Base-by-base conservation (phyloP, 1,140 invertebrate species). In the Dreissena rostriformis region DNA sequence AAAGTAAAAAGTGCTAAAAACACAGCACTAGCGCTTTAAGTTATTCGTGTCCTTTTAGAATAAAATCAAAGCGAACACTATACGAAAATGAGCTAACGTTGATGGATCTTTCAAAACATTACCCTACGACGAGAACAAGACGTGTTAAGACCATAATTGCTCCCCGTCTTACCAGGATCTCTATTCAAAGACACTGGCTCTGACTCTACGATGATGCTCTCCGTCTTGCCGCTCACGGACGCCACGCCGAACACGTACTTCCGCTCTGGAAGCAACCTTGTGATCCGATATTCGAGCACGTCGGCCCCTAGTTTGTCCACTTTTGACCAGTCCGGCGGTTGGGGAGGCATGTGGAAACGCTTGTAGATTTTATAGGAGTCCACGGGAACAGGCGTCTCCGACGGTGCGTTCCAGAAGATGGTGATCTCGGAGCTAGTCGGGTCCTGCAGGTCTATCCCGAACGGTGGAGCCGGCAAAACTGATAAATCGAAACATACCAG, bases 191-290 rank as follows among this genome's bases (percentile, higher is more conserved):
- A 26, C 5, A 52, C 70, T 2, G 65, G 15, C 17, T 52, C 57
- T 52, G 68, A 39, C 15, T 81, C 79, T 51, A 73, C 55, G 22
- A 81, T 81, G n/a, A 10, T 19, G 49, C 79, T 81, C 26, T 81
- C 61, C 14, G 67, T 70, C 28, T 39, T 65, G n/a, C 24, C 65
- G 12, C 53, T 28, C 10, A 49, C 51, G 8, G 51, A 29, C 65
- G 79, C 66, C 10, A 81, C 79, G 51, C 79, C 79, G 51, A 71
- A 61, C 0, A 73, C 28, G 22, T 81, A 81, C 53, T 24, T 22
- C 57, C 24, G 70, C 39, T 71, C 66, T 26, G 79, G 55, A 73
- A 17, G 19, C 55, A 81, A 22, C 15, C 17, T 51, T 7, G 0
- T 61, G 15, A 73, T 52, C 52, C 57, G 55, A 53, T 29, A 81